phyloP scores from a whole-genome alignment of 1,140 invertebrate genomes.

The Hyposmocoma kahamanoa region DNA sequence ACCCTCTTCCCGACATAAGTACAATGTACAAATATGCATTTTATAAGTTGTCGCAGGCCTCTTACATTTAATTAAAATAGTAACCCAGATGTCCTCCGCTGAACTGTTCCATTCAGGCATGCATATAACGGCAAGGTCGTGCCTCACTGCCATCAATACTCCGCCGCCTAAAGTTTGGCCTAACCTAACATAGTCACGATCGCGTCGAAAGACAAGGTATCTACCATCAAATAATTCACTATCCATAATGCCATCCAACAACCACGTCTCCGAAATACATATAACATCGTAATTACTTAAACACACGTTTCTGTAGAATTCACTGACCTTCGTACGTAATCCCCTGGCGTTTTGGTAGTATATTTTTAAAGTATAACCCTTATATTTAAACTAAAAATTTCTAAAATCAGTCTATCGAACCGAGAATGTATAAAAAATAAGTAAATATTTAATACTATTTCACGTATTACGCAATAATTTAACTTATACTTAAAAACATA shows the following conservation, averaged over 20 bases:
- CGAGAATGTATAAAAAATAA: no score
- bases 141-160: conserved; percentile 8
- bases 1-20: neutral
- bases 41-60: neutral
- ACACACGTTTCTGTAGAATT: neutral
- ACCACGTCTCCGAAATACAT: conserved; percentile 11
- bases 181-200: conserved; percentile 1
- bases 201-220: conserved; percentile 6
- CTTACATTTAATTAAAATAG: no score
- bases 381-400: no score
- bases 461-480: no score
- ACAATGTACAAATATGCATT: neutral
- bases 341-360: neutral
- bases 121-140: neutral
- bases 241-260: conserved; percentile 6
- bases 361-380: no score
- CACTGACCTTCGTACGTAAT: neutral
- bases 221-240: conserved; percentile 11
- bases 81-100: conserved; percentile 11
- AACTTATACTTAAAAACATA: no score
- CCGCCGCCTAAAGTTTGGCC: conserved; percentile 9
- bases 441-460: no score
- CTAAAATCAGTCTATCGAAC: no score
- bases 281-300: conserved; percentile 12
- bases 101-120: neutral